phyloP scores from a whole-genome alignment of 2,888 invertebrate species.

The Endomychus coccineus region DNA sequence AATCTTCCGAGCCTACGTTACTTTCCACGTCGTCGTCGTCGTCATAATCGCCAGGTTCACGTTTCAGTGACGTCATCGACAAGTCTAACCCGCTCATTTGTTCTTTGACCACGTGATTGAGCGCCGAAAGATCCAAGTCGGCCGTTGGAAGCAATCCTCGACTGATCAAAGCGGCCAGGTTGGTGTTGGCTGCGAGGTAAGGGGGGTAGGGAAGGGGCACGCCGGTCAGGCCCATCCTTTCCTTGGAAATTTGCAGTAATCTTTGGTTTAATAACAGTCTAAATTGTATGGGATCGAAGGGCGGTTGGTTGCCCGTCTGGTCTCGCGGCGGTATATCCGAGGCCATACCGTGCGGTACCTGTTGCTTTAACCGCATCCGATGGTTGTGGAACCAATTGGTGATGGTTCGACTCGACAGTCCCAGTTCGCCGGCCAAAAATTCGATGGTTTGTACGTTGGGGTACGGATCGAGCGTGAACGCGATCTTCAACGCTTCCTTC shows the following conservation, averaged over 20 bases:
- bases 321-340: slow-evolving; percentile 68
- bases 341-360: slow-evolving; percentile 55
- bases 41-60: slow-evolving; percentile 70
- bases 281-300: slow-evolving; percentile 90
- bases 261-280: slow-evolving; percentile 82
- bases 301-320: slow-evolving; percentile 57
- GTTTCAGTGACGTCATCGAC: slow-evolving; percentile 74
- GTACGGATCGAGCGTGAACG: slow-evolving; percentile 94
- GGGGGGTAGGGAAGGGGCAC: slow-evolving; percentile 71
- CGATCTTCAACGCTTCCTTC: slow-evolving; percentile 89
- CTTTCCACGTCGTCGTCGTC: slow-evolving; percentile 73
- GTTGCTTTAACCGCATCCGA: slow-evolving; percentile 68
- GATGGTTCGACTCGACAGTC: slow-evolving; percentile 89
- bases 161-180: slow-evolving; percentile 68
- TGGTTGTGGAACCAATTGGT: slow-evolving; percentile 99
- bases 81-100: slow-evolving; percentile 80
- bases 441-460: slow-evolving; percentile 96
- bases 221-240: slow-evolving; percentile 69
- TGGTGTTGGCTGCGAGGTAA: slow-evolving; percentile 69
- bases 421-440: slow-evolving; percentile 85
- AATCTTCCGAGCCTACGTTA: slow-evolving; percentile 66
- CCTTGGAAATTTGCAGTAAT: slow-evolving; percentile 79
- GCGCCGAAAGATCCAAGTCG: slow-evolving; percentile 49
- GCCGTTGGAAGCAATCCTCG: slow-evolving; percentile 57
- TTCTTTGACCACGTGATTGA: slow-evolving; percentile 60